Evolutionary conservation across 2,888 invertebrate species (phyloP).

Genomic region (Chrysodeixis includens): DNA sequence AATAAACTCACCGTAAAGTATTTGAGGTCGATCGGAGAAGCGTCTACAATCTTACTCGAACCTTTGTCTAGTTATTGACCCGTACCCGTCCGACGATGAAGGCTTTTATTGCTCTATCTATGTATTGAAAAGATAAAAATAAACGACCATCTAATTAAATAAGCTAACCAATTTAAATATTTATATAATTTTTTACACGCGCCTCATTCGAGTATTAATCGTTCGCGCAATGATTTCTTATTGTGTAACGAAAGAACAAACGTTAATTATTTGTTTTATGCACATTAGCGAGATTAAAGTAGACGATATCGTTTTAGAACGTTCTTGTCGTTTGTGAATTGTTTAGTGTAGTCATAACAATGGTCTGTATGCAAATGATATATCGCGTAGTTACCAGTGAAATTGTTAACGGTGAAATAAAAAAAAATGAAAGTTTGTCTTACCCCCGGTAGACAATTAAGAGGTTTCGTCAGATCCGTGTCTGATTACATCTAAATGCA

Average conservation of each 20-base stretch:
- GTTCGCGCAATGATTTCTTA: conserved; percentile 32
- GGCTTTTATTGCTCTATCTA: conserved; percentile 73
- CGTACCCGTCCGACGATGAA: conserved; percentile 72
- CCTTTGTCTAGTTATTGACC: conserved; percentile 89
- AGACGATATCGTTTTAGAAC: conserved; percentile 57
- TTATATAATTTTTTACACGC: conserved; percentile 27
- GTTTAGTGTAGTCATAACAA: conserved; percentile 63
- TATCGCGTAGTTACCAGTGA: conserved; percentile 49
- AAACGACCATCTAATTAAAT: conserved; percentile 50
- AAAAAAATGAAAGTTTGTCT: conserved; percentile 62
- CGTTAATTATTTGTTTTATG: conserved; percentile 51
- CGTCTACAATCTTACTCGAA: conserved; percentile 85
- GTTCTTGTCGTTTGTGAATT: conserved; percentile 57
- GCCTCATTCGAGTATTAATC: conserved; percentile 25
- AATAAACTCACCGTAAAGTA: conserved; percentile 89
- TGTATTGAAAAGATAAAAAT: conserved; percentile 45
- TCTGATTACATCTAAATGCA: conserved; percentile 53
- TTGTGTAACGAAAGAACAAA: conserved; percentile 52
- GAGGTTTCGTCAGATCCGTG: conserved; percentile 60
- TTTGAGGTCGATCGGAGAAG: conserved; percentile 87
- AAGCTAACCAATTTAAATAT: conserved; percentile 38
- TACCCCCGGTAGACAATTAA: conserved; percentile 50
- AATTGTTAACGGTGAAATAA: conserved; percentile 49
- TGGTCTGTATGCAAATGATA: conserved; percentile 62
- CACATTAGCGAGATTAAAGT: conserved; percentile 58